Evolutionary conservation across 1,140 invertebrate genomes (phyloP), one percentile per base, ranked within the genome.

Genomic region (Apis dorsata): DNA sequence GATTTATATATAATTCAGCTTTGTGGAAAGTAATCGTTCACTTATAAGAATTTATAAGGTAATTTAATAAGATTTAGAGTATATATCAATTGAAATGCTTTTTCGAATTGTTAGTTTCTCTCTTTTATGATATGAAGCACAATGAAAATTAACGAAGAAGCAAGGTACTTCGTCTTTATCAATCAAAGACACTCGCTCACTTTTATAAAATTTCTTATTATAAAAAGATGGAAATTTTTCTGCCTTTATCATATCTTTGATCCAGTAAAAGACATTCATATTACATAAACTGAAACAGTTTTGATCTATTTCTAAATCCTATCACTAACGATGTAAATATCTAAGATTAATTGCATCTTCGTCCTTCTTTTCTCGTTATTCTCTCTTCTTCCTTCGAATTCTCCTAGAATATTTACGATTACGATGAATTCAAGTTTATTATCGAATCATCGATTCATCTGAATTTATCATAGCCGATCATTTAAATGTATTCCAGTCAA

Each of bases 121-220:
- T 83, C 59, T 79, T 44, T 44, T 73, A 49, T 9, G 60, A 69
- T 71, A 79, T 13, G 24, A 78, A 62, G 55, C 72, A 63, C 63
- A 34, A 65, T 19, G 19, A 55, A 81, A 49, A 69, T 51, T 66
- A 60, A 75, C 60, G 60, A 76, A 75, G 66, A 71, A 82, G 73
- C 83, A 66, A 81, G 49, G 86, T 88, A 80, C 80, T 84, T 86
- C 87, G 82, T 78, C 77, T 78, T 85, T 69, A 63, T 85, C 65
- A 80, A 17, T 78, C 55, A 44, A 88, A 79, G 77, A 85, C 57
- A 62, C 83, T 82, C 87, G 76, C 83, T 85, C 83, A 82, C 75
- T 87, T 85, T 85, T 85, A 24, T 79, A 87, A 49, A 72, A 51
- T 65, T 65, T 81, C 34, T 51, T 79, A 81, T 70, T 82, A 15